These are phyloP conservation scores for Lichenostomus cassidix DNA, from an alignment of 2,113 vertebrate genomes.

Conservation along the genomic window DNA sequence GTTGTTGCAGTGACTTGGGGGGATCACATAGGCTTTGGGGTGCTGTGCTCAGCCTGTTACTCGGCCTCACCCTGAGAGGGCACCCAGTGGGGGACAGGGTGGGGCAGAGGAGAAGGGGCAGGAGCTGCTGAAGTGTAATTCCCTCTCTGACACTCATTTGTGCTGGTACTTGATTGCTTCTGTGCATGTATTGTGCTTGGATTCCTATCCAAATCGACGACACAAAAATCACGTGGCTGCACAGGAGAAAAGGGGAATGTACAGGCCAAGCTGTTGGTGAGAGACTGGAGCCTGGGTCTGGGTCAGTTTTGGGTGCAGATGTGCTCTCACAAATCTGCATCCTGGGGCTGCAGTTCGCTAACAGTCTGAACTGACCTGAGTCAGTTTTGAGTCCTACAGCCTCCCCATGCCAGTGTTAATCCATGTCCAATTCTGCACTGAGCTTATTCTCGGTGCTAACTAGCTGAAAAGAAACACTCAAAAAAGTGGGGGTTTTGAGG, in stretches of 20 bases:
- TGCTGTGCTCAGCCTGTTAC: background rate
- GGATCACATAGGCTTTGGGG: background rate
- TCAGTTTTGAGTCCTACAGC: background rate
- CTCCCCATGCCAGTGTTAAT: rapidly evolving
- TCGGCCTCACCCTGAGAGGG: background rate
- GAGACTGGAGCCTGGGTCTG: background rate
- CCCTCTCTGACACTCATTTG: background rate
- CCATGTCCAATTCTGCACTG: background rate
- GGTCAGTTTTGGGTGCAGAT: background rate
- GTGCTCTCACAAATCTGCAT: background rate
- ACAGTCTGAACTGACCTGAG: rapidly evolving
- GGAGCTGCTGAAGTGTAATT: background rate
- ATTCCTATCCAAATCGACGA: background rate
- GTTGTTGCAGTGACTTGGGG: background rate
- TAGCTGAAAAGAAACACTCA: background rate
- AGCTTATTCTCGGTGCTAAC: background rate
- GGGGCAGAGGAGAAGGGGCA: background rate
- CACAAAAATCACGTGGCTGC: rapidly evolving
- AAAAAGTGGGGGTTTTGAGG: no score
- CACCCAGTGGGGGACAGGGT: rapidly evolving
- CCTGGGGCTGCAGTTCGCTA: background rate
- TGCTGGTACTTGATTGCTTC: background rate
- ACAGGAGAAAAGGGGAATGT: background rate
- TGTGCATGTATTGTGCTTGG: background rate
- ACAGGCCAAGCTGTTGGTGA: rapidly evolving